phyloP scores from a whole-genome alignment of 2,888 invertebrate genomes.

The Fissipunctia ypsillon region DNA sequence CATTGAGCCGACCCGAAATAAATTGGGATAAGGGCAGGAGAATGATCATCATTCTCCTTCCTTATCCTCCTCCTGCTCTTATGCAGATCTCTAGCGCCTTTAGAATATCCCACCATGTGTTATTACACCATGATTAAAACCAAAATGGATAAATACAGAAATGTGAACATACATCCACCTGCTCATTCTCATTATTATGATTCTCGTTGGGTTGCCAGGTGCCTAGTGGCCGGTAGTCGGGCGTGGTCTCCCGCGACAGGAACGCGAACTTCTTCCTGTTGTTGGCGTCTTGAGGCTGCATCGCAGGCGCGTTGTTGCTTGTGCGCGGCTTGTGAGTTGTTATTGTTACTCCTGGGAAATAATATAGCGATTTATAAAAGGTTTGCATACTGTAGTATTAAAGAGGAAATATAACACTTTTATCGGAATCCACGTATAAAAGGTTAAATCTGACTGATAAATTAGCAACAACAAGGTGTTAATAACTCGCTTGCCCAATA shows the following conservation, averaged over 20 bases:
- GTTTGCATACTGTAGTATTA: not conserved
- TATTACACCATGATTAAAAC: not conserved
- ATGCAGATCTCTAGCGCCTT: not conserved
- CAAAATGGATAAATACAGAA: not conserved
- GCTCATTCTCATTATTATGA: slow-evolving; percentile 72
- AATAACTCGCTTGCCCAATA: not conserved
- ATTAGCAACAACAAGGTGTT: not conserved
- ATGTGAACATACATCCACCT: slow-evolving; percentile 57
- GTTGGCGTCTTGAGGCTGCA: slow-evolving; percentile 92
- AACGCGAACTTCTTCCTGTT: slow-evolving; percentile 96
- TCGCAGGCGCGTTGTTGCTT: slow-evolving; percentile 88
- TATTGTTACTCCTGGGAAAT: slow-evolving; percentile 92
- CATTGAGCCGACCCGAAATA: no score
- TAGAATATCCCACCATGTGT: not conserved
- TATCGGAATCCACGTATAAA: not conserved
- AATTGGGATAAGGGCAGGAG: not conserved
- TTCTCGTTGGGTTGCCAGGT: slow-evolving; percentile 86
- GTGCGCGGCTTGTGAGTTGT: slow-evolving; percentile 93
- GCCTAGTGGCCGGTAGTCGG: slow-evolving; percentile 95
- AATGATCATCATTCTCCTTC: no score
- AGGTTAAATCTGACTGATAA: not conserved
- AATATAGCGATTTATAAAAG: not conserved
- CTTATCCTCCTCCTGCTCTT: no score
- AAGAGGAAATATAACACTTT: not conserved
- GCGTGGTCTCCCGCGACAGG: slow-evolving; percentile 95